Evolutionary conservation across 2,888 invertebrate species (phyloP), one percentile per base, ranked within the genome.

Genomic region (Trissolcus brochymenae): DNA sequence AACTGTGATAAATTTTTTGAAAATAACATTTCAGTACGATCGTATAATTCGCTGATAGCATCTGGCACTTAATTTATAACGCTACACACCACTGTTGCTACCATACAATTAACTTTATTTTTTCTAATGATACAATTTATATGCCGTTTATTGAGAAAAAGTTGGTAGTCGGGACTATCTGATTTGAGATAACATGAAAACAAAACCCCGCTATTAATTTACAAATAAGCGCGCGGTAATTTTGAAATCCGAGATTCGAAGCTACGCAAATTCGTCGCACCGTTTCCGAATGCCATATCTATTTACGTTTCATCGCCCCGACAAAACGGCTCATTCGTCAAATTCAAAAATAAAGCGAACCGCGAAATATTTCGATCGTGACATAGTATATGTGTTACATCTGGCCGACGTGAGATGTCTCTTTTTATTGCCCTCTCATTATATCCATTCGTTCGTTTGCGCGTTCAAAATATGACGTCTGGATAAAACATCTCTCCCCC

Each of bases 41-140:
- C 71, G 71, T 64, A 71, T 71, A 71, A 71, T 71, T 71, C 56
- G 41, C 40, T 43, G 71, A 71, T 71, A 57, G 25, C 35, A 71
- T 72, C 72, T 57, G n/a, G 35, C 35, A 59, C 25, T 56, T 72
- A 72, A 72, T 64, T 72, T 71, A 71, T 53, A 71, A 71, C 62
- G 14, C 50, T 49, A 59, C 51, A 59, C 51, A 51, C 11, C 43
- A 19, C 35, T 16, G 9, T 41, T 62, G 29, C 64, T 51, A 55
- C 65, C 60, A 41, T 72, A 65, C 66, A 60, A 73, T 73, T 66
- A 66, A 73, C 73, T 73, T 66, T 66, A 61, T 55, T 66, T 73
- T 66, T 73, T 56, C 73, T 73, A 73, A 73, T 73, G 73, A 73
- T 61, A 66, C 66, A 66, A 66, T 73, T 66, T 73, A 66, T 66